Evolutionary conservation across 2,113 vertebrate species (phyloP).

Genomic region (western clawed frog (Xenopus tropicalis)): DNA sequence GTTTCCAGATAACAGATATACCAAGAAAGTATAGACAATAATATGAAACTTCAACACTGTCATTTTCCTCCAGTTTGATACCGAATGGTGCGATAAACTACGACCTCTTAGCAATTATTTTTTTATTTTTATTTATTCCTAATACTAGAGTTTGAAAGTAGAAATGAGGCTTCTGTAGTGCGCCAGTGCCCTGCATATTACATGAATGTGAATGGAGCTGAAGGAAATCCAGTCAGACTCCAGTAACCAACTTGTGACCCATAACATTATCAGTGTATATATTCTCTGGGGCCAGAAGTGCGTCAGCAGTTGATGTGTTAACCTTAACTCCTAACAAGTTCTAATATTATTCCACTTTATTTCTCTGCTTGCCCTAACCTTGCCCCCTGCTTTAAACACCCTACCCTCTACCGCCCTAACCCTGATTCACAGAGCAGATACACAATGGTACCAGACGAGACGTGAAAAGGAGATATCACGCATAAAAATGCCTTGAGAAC

Average conservation of each 20-base stretch:
- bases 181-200: too few relatives aligned
- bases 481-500: constrained; percentile 49
- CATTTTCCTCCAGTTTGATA: too few relatives aligned
- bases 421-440: constrained; percentile 13
- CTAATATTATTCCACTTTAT: constrained; percentile 18
- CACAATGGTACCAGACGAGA: constrained; percentile 36
- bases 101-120: too few relatives aligned
- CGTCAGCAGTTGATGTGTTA: constrained; percentile 24
- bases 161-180: too few relatives aligned
- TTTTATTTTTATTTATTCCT: too few relatives aligned
- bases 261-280: neutral
- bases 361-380: constrained; percentile 9
- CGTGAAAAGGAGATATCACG: constrained; percentile 60
- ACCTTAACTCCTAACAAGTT: neutral
- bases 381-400: constrained; percentile 12
- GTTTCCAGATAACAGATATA: too few relatives aligned
- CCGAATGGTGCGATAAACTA: too few relatives aligned
- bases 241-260: neutral
- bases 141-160: too few relatives aligned
- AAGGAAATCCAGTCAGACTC: too few relatives aligned
- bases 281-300: neutral
- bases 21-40: too few relatives aligned
- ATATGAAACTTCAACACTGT: too few relatives aligned
- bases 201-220: too few relatives aligned
- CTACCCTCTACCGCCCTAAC: neutral